Evolutionary conservation across 2,797 vertebrate genomes (phyloP), one percentile per base, ranked within the genome.

Genomic region (Protonibea diacanthus): DNA sequence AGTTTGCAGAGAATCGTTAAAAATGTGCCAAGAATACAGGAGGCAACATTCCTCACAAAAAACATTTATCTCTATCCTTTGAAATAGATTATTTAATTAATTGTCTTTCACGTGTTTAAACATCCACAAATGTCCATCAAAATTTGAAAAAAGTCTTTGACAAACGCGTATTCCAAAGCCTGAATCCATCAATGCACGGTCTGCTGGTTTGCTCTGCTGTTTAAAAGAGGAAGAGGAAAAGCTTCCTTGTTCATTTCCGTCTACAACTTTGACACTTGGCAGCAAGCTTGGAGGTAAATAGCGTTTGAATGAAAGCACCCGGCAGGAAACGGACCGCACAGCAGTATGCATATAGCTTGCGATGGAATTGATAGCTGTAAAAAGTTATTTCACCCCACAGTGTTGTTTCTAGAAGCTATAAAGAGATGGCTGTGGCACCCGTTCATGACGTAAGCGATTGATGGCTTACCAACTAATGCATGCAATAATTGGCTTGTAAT

Each of bases 201-300:
- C 64, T 68, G 25, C 48, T 38, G 61, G 25, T 52, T 79, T 60
- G 58, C 27, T 55, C 44, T 33, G 38, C 56, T 27, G 67, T 42
- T 80, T 67, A 87, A 83, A 74, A 80, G 65, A 79, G 57, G 29
- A 71, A 44, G 62, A 74, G 60, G 38, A 78, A 80, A 68, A 65
- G 53, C 69, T 49, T 79, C 56, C 68, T 61, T 81, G 72, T 80
- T 91, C 80, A 40, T 81, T 88, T 88, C 78, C 74, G 76, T 85
- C 40, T 42, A 77, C 69, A 71, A 86, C 80, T 83, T 83, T 89
- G 67, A 89, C 86, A 81, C 51, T 75, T 52, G 60, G 63, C 61
- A 71, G 80, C 56, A 18, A 86, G 86, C 80, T 89, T 78, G 80
- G 12, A 55, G 86, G 84, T 78, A 88, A 80, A 86, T 57, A 58